phyloP scores from a whole-genome alignment of 2,888 invertebrate genomes.

The Andrena praecox region DNA sequence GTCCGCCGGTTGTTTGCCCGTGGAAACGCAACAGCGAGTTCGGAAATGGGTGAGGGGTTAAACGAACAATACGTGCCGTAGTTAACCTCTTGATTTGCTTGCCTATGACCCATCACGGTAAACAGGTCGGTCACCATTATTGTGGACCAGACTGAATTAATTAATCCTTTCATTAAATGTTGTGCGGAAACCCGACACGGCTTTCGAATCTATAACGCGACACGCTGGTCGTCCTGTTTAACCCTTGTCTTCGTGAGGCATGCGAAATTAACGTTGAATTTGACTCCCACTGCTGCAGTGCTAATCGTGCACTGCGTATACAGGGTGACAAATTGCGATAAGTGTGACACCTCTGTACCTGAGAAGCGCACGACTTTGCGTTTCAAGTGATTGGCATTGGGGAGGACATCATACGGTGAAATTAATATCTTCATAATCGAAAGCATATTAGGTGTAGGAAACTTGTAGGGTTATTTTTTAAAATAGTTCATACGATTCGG shows the following conservation, averaged over 20 bases:
- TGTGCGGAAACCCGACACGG: conserved; percentile 4
- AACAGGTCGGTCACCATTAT: conserved; percentile 56
- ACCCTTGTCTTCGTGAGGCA: neutral
- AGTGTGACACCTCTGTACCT: too few species aligned
- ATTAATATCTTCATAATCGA: too few species aligned
- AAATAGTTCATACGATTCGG: too few species aligned
- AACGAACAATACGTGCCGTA: conserved; percentile 53
- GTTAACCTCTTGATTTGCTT: conserved; percentile 61
- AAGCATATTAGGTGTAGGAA: too few species aligned
- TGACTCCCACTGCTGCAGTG: neutral
- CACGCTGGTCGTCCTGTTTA: neutral
- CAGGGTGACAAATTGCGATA: too few species aligned
- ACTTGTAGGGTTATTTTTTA: too few species aligned
- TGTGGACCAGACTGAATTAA: conserved; percentile 52
- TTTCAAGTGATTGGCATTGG: too few species aligned
- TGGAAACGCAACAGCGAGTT: conserved; percentile 29
- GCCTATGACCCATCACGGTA: conserved; percentile 59
- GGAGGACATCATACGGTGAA: too few species aligned
- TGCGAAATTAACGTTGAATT: neutral
- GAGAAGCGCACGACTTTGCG: too few species aligned
- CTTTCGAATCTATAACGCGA: conserved; percentile 30
- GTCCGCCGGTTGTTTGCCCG: conserved; percentile 19
- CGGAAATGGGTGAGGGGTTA: conserved; percentile 43
- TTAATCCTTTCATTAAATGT: conserved; percentile 62
- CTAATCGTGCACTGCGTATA: neutral